A percentile compares a stretch with the other conserved stretches of the same genome.
phyloP scores from a whole-genome alignment of 2,888 invertebrate genomes.

The Mechanitis messenoides region DNA sequence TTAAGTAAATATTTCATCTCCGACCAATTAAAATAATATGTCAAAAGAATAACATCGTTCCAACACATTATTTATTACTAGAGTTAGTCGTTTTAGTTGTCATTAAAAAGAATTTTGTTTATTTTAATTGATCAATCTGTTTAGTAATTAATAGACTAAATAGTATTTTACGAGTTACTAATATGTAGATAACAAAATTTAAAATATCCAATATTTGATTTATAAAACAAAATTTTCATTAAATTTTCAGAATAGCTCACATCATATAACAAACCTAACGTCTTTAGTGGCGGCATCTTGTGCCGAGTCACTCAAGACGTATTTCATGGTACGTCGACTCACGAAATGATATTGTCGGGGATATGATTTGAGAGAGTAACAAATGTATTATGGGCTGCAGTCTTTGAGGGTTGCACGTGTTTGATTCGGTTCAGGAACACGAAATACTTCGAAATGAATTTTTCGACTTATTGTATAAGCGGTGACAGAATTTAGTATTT shows the following conservation, averaged over 20 bases:
- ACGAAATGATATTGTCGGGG: constrained; percentile 72
- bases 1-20: no score
- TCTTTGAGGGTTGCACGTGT: constrained; percentile 31
- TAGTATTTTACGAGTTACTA: no score
- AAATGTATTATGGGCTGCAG: constrained; percentile 64
- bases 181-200: no score
- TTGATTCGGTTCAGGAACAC: constrained; percentile 27
- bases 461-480: not conserved
- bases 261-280: constrained; percentile 20
- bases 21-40: no score
- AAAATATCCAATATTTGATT: no score
- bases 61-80: no score
- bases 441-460: constrained; percentile 18
- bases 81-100: no score
- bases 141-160: no score
- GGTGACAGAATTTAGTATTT: no score
- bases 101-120: no score
- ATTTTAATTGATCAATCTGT: no score
- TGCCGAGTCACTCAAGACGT: constrained; percentile 74
- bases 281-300: constrained; percentile 61
- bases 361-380: constrained; percentile 70
- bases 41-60: no score
- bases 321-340: constrained; percentile 75
- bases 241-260: constrained; percentile 25
- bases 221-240: not conserved